A percentile compares a stretch with the other conserved stretches of the same genome.
Evolutionary conservation across 2,113 vertebrate genomes (phyloP).

Genomic region (Siniperca chuatsi): DNA sequence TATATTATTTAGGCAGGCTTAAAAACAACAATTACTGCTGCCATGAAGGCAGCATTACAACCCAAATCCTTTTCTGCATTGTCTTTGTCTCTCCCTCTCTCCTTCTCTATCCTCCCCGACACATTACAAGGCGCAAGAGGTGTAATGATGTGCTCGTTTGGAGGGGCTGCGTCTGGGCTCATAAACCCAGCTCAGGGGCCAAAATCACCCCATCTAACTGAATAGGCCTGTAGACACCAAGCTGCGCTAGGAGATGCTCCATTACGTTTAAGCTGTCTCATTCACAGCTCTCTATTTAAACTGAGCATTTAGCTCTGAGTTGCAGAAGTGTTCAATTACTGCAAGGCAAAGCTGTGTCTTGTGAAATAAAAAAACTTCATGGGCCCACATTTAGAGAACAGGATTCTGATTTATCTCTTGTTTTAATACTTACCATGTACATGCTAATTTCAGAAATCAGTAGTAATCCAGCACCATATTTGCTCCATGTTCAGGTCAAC

Average conservation of each 20-base stretch:
- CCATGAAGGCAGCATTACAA: conserved; percentile 20
- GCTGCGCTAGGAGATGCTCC: conserved; percentile 30
- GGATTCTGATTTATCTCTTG: neutral
- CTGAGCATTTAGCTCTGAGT: neutral
- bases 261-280: conserved; percentile 45
- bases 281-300: conserved; percentile 44
- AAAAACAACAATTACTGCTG: conserved; percentile 84
- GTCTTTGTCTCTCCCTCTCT: conserved; percentile 13
- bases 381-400: neutral
- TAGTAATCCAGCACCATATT: neutral
- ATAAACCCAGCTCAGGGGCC: conserved; percentile 60
- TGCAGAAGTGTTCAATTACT: neutral
- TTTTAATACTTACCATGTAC: neutral
- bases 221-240: conserved; percentile 45
- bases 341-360: neutral
- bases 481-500: neutral
- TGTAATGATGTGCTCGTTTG: conserved; percentile 62
- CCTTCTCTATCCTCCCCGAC: conserved; percentile 75
- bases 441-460: neutral
- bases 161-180: conserved; percentile 56
- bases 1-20: conserved; percentile 25
- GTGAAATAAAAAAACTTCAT: neutral
- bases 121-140: conserved; percentile 87
- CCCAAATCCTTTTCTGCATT: conserved; percentile 6
- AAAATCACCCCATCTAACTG: conserved; percentile 44